These are phyloP conservation scores for Trematomus bernacchii DNA, from an alignment of 2,797 vertebrate species.

Conservation along the genomic window DNA sequence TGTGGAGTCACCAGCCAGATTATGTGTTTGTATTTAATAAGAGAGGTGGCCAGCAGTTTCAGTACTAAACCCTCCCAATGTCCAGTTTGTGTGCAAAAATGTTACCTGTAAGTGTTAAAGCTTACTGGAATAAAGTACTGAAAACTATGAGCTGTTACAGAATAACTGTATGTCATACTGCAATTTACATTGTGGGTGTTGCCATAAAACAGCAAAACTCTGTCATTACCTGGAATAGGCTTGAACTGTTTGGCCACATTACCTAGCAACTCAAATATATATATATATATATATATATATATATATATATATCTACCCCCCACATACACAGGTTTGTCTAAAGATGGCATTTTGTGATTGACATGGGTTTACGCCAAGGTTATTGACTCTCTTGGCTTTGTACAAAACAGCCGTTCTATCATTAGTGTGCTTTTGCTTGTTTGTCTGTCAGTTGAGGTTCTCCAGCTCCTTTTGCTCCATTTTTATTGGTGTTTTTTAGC, in stretches of 20 bases:
- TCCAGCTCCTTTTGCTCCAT: constrained; percentile 56
- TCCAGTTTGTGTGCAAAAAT: constrained; percentile 15
- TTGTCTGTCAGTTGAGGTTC: constrained; percentile 57
- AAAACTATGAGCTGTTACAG: constrained; percentile 53
- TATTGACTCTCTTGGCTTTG: constrained; percentile 44
- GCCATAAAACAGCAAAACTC: constrained; percentile 68
- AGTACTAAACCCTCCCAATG: not conserved
- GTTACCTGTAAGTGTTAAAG: constrained; percentile 36
- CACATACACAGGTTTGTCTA: constrained; percentile 42
- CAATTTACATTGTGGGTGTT: constrained; percentile 69
- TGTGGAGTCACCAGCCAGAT: not conserved
- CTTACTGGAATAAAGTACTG: constrained; percentile 41
- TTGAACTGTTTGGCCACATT: constrained; percentile 69
- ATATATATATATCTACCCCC: no score
- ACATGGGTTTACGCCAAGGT: constrained; percentile 46
- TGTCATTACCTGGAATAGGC: constrained; percentile 77
- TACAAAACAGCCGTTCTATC: constrained; percentile 50
- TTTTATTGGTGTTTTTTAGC: constrained; percentile 43
- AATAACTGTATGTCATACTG: constrained; percentile 57
- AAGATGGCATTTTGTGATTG: constrained; percentile 53
- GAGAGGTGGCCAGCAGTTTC: constrained; percentile 12
- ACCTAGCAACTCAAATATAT: constrained; percentile 68
- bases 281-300: not conserved
- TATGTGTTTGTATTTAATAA: constrained; percentile 11
- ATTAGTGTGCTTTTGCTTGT: constrained; percentile 30